phyloP scores from a whole-genome alignment of 2,888 invertebrate genomes.

The Tubulanus polymorphus region DNA sequence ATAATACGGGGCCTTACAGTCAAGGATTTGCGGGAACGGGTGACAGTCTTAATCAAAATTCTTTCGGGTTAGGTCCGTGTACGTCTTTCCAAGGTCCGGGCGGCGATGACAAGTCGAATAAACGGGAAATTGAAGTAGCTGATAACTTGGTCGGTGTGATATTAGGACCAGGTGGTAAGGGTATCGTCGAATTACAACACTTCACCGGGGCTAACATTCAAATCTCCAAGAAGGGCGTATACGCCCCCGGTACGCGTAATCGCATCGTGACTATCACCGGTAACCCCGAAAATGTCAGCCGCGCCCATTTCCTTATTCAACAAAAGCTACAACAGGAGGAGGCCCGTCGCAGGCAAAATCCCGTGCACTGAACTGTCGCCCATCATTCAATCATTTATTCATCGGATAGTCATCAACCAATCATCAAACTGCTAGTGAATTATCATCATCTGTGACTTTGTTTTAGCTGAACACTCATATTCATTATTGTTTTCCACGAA shows the following conservation, averaged over 20 bases:
- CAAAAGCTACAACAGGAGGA: constrained; percentile 95
- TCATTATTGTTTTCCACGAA: too few relatives aligned
- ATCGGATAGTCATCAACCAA: too few relatives aligned
- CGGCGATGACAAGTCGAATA: constrained; percentile 50
- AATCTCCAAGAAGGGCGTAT: constrained; percentile 97
- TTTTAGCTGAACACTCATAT: too few relatives aligned
- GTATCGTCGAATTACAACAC: constrained; percentile 95
- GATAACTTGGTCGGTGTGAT: constrained; percentile 95
- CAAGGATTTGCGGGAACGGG: constrained; percentile 34
- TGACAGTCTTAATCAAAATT: constrained; percentile 69
- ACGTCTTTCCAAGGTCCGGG: neutral
- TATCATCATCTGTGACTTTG: too few relatives aligned
- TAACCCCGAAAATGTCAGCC: constrained; percentile 79
- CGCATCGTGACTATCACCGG: constrained; percentile 95
- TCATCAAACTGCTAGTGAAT: too few relatives aligned
- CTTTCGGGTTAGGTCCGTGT: constrained; percentile 72
- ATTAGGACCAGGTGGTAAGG: constrained; percentile 92
- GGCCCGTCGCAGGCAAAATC: constrained; percentile 77
- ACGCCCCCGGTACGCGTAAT: constrained; percentile 94
- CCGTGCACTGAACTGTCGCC: too few relatives aligned
- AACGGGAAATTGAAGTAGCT: constrained; percentile 77
- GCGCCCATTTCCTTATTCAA: constrained; percentile 92
- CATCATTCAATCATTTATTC: too few relatives aligned
- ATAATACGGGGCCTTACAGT: constrained; percentile 4
- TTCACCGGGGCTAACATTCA: constrained; percentile 96